Percentiles rank a stretch among this genome's conserved stretches.
These are phyloP conservation scores for Acleris sparsana DNA, from an alignment of 2,888 invertebrate genomes.

Conservation along the genomic window DNA sequence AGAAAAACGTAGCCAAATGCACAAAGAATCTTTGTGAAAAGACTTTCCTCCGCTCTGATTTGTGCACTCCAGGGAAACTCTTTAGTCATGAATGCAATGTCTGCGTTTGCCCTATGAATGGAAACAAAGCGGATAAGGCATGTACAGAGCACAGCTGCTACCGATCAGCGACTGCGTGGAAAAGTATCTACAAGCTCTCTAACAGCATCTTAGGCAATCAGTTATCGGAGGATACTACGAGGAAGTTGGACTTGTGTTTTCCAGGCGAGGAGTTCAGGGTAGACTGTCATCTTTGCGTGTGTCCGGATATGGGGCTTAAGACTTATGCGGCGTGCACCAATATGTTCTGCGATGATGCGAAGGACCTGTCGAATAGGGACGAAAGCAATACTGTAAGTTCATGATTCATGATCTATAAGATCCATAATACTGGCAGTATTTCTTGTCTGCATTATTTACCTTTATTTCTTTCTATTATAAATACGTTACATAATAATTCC, in stretches of 20 bases:
- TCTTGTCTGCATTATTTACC: too few species aligned
- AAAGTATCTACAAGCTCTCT: slow-evolving; percentile 60
- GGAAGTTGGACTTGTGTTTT: slow-evolving; percentile 66
- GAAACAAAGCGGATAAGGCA: slow-evolving; percentile 59
- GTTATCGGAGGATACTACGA: slow-evolving; percentile 46
- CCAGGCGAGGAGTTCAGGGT: slow-evolving; percentile 71
- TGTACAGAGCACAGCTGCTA: slow-evolving; percentile 65
- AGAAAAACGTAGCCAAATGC: slow-evolving; percentile 73
- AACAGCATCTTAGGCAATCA: slow-evolving; percentile 52
- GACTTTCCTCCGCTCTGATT: slow-evolving; percentile 58
- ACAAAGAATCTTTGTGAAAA: slow-evolving; percentile 71
- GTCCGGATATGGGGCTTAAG: slow-evolving; percentile 71
- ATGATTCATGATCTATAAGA: not conserved
- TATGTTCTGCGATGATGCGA: slow-evolving; percentile 51
- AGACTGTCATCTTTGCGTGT: slow-evolving; percentile 72
- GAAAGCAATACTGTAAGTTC: not conserved
- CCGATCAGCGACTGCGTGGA: slow-evolving; percentile 55
- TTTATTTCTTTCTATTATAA: too few species aligned
- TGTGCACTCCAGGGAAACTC: slow-evolving; percentile 63
- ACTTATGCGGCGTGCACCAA: slow-evolving; percentile 64
- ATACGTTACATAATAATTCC: too few species aligned
- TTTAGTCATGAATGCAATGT: slow-evolving; percentile 74
- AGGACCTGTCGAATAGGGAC: not conserved
- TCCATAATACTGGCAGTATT: not conserved
- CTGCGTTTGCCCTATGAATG: slow-evolving; percentile 72